Conservation (phyloP, 1,140 invertebrate genomes). For the Drosophila chauvacae region DNA sequence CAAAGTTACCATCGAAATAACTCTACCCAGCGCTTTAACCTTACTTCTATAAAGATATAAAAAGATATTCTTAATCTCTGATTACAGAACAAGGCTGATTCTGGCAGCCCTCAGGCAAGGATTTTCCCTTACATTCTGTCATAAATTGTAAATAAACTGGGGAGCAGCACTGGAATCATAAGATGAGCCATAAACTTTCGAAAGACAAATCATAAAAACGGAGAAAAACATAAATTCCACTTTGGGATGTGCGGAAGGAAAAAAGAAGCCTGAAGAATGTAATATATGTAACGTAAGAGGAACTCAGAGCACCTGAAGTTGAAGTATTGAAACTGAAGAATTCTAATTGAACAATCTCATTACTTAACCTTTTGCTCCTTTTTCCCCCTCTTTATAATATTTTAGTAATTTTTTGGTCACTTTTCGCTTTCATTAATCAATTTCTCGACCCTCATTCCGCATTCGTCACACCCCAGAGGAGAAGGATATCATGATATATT, state of each 20-base stretch:
- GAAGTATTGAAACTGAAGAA: neutral
- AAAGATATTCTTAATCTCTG: neutral
- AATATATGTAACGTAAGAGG: neutral
- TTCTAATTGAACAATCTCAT: conserved; percentile 3
- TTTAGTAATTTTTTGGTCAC: conserved; percentile 11
- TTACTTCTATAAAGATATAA: neutral
- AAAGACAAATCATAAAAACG: conserved; percentile 36
- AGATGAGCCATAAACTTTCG: conserved; percentile 36
- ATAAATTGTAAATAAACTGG: conserved; percentile 45
- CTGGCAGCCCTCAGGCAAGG: conserved; percentile 12
- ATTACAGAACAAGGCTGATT: neutral
- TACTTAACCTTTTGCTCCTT: neutral
- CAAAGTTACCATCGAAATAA: neutral
- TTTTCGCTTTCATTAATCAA: conserved; percentile 40
- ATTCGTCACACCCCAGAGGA: conserved; percentile 3
- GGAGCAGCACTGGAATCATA: conserved; percentile 13
- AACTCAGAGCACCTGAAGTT: neutral
- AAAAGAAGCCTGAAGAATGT: neutral
- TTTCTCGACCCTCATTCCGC: neutral
- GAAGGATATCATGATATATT: conserved; percentile 48
- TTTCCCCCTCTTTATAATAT: conserved; percentile 1
- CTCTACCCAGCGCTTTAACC: neutral
- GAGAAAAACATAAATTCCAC: conserved; percentile 12
- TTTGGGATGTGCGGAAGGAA: neutral
- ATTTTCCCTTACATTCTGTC: conserved; percentile 12